Conservation (phyloP, 2,113 vertebrate genomes). For the Ahaetulla prasina region DNA sequence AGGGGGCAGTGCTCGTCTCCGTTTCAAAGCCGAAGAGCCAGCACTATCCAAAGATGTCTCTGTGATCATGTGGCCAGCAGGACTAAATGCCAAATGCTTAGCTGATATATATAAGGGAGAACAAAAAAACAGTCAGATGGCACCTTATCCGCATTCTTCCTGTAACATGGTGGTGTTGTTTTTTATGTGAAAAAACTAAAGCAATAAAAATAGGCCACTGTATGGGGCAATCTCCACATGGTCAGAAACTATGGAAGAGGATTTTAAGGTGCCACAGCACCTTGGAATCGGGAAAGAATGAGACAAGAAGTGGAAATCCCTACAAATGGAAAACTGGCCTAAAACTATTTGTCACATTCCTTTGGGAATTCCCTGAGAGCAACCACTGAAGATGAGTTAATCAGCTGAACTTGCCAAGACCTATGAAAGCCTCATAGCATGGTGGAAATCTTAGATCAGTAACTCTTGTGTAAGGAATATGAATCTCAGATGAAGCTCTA, state of each 20-base stretch:
- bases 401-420: not conserved
- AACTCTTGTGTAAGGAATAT: not conserved
- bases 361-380: not conserved
- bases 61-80: no score
- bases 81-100: no score
- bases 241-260: not conserved
- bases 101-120: not conserved
- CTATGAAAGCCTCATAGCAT: not conserved
- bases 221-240: not conserved
- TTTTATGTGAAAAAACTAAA: not conserved
- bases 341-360: not conserved
- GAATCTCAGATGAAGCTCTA: not conserved
- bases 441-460: not conserved
- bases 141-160: not conserved
- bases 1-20: no score
- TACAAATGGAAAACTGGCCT: not conserved
- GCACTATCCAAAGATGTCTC: no score
- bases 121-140: not conserved
- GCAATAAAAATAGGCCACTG: not conserved
- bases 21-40: no score
- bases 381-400: not conserved
- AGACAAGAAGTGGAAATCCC: not conserved
- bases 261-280: not conserved
- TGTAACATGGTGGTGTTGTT: not conserved
- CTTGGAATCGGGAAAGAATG: not conserved